Percentiles rank a stretch among this genome's conserved stretches.
These are phyloP conservation scores for Mesocentrotus franciscanus DNA, from an alignment of 53 echinoderm and acorn worm genomes.

Conservation along the genomic window DNA sequence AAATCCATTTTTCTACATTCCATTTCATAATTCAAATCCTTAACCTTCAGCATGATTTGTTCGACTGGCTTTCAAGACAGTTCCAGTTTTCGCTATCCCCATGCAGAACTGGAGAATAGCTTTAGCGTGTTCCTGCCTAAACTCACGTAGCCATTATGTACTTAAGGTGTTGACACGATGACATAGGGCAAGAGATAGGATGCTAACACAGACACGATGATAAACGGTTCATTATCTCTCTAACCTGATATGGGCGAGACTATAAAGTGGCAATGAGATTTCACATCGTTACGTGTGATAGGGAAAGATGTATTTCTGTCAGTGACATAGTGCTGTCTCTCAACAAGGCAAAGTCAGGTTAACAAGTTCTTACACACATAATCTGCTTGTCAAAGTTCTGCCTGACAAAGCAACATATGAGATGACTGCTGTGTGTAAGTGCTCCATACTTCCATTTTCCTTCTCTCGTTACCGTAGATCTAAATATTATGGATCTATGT, in stretches of 20 bases:
- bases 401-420: not conserved
- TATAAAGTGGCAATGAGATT: not conserved
- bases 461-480: no score
- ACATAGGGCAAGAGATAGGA: constrained; percentile 7
- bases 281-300: not conserved
- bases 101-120: not conserved
- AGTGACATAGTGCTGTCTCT: not conserved
- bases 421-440: not conserved
- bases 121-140: not conserved
- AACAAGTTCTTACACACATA: not conserved
- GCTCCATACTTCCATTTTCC: no score
- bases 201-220: not conserved
- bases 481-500: no score
- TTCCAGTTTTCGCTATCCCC: not conserved
- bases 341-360: not conserved
- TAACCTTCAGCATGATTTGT: not conserved
- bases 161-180: constrained; percentile 52
- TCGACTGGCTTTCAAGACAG: not conserved
- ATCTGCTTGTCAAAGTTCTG: not conserved
- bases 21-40: not conserved
- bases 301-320: not conserved
- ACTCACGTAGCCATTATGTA: constrained; percentile 54
- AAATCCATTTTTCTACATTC: not conserved
- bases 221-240: constrained; percentile 21
- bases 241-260: not conserved